Evolutionary conservation across 1,140 invertebrate species (phyloP), one percentile per base, ranked within the genome.

Genomic region (Pinna nobilis): DNA sequence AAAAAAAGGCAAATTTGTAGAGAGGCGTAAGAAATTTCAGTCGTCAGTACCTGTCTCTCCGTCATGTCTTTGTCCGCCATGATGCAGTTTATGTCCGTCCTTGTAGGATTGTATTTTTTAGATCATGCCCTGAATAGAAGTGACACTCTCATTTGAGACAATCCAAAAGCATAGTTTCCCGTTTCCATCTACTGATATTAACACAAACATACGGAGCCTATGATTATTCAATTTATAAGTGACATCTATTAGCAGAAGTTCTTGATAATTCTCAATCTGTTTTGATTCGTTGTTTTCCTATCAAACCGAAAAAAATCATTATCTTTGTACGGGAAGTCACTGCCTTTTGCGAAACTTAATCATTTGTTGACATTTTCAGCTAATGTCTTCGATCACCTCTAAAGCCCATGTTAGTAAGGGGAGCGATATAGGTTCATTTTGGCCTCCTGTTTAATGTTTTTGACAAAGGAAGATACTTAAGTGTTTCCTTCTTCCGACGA

Each of bases 1-100:
- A n/a, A n/a, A 65, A 53, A 53, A n/a, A 44, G n/a, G n/a, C 39
- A 44, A 44, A 44, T 44, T 44, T n/a, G 39, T 35, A 63, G 37
- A 57, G 3, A 44, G 9, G 39, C 39, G n/a, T 44, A 11, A 11
- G 39, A n/a, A 11, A 44, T 44, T 44, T 44, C 39, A 11, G 39
- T 44, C n/a, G 9, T 44, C 39, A 44, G n/a, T 44, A n/a, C n/a
- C n/a, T 44, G 39, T 44, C 39, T 44, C n/a, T 44, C 39, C 39
- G 39, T 44, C 39, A 44, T 44, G 39, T 44, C 39, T 44, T 44
- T 44, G 39, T 44, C 39, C 39, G 39, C 39, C 39, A 44, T 44
- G 39, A 44, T 44, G n/a, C 39, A 44, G n/a, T 44, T 44, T 11
- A 44, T 44, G 9, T 44, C 39, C 9, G 9, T n/a, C 39, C 39